Evolutionary conservation across 2,888 invertebrate genomes (phyloP).

Genomic region (Eupelmus urozonus): DNA sequence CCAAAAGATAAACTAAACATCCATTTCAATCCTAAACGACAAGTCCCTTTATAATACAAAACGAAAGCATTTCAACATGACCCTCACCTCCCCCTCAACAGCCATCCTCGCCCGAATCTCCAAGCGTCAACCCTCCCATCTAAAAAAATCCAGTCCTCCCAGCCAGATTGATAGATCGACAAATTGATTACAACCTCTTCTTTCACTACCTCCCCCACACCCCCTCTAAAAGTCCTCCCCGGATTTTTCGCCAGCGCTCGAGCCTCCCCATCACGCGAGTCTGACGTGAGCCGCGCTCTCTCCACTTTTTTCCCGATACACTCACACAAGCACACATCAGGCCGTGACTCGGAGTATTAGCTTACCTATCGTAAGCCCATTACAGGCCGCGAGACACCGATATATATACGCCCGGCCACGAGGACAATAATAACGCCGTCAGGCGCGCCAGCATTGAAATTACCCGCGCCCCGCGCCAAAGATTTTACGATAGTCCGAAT

Average conservation of each 20-base stretch:
- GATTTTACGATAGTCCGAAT: constrained; percentile 48
- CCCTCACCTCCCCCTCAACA: too few relatives aligned
- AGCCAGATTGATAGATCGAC: constrained; percentile 55
- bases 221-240: constrained; percentile 47
- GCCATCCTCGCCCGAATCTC: too few relatives aligned
- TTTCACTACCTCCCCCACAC: too few relatives aligned
- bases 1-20: too few relatives aligned
- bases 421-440: constrained; percentile 54
- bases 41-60: too few relatives aligned
- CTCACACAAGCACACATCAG: too few relatives aligned
- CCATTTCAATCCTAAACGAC: too few relatives aligned
- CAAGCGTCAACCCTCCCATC: not conserved
- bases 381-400: constrained; percentile 39
- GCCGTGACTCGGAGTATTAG: constrained; percentile 71
- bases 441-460: constrained; percentile 52
- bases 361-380: constrained; percentile 64
- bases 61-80: too few relatives aligned
- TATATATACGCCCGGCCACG: constrained; percentile 49
- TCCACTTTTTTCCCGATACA: constrained; percentile 23
- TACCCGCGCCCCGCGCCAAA: constrained; percentile 41
- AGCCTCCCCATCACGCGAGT: constrained; percentile 16
- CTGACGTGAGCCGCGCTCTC: constrained; percentile 44
- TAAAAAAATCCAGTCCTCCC: not conserved
- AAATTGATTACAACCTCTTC: constrained; percentile 55
- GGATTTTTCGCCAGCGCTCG: constrained; percentile 38